Conservation (phyloP, 2,888 invertebrate genomes). For the Teleiodes luculella region DNA sequence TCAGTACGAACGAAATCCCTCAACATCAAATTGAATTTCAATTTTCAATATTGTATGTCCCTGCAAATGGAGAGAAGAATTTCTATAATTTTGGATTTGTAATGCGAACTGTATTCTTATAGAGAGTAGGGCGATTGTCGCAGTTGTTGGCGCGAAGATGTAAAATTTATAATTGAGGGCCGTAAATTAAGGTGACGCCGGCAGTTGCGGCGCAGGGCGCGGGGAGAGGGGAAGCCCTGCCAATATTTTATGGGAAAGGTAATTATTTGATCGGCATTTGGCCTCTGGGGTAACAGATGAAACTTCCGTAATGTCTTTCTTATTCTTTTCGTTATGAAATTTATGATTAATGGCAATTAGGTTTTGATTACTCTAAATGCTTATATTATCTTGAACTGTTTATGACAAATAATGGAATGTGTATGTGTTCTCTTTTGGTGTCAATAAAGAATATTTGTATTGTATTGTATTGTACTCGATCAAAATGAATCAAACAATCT, state of each 20-base stretch:
- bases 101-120: neutral
- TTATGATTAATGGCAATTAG: conserved; percentile 45
- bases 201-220: conserved; percentile 70
- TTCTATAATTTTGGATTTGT: conserved; percentile 4
- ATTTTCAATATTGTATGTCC: neutral
- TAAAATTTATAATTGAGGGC: conserved; percentile 77
- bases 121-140: conserved; percentile 12
- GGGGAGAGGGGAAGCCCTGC: conserved; percentile 48
- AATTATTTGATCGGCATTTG: conserved; percentile 67
- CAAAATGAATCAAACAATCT: too few species aligned
- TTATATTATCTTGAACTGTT: too few species aligned
- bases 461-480: too few species aligned
- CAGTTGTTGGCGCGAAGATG: conserved; percentile 38
- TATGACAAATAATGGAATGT: too few species aligned
- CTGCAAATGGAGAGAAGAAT: neutral
- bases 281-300: conserved; percentile 49
- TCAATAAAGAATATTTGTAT: too few species aligned
- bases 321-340: conserved; percentile 44
- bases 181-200: conserved; percentile 80
- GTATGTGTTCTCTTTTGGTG: too few species aligned
- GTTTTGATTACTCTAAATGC: neutral
- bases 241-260: conserved; percentile 74
- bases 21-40: neutral
- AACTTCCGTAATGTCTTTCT: conserved; percentile 46
- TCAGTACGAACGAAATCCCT: neutral